Percentiles rank a stretch among this genome's conserved stretches.
Conservation (phyloP, 2,888 invertebrate genomes). For the Andrena dorsata region DNA sequence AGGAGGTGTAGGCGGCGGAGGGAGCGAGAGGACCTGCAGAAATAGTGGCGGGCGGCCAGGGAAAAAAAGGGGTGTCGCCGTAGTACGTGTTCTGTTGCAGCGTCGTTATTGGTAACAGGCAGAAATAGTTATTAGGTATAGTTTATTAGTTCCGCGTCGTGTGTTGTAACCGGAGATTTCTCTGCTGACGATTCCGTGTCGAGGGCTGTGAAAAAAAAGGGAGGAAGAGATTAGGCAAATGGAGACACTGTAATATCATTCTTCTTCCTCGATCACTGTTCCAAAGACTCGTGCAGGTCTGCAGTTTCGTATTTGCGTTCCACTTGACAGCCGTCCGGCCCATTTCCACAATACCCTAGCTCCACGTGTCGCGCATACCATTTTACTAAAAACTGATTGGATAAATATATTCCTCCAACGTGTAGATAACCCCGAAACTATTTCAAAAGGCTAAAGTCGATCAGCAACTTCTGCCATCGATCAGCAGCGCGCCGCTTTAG, state of each 20-base stretch:
- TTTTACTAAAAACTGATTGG: too few species aligned
- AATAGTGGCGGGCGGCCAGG: conserved; percentile 43
- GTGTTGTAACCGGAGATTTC: conserved; percentile 32
- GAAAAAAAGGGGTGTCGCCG: conserved; percentile 23
- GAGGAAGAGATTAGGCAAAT: neutral
- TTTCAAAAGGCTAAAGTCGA: neutral
- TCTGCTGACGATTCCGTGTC: conserved; percentile 3
- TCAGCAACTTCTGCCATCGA: neutral
- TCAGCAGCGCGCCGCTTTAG: neutral
- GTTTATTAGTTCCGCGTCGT: conserved; percentile 45
- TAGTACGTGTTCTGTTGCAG: conserved; percentile 35
- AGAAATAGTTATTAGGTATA: conserved; percentile 57
- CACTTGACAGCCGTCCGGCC: too few species aligned
- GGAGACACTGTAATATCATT: too few species aligned
- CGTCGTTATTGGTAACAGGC: conserved; percentile 41
- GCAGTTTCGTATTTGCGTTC: too few species aligned
- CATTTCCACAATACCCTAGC: too few species aligned
- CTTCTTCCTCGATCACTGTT: too few species aligned
- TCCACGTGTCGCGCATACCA: too few species aligned
- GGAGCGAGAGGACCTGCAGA: conserved; percentile 56
- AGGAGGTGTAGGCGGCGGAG: conserved; percentile 23
- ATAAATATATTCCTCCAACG: too few species aligned
- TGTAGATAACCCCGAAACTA: too few species aligned
- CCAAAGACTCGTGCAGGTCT: too few species aligned
- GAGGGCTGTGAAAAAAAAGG: neutral